A percentile compares a stretch with the other conserved stretches of the same genome.
These are phyloP conservation scores for Chelmon rostratus DNA, from an alignment of 2,797 vertebrate genomes.

Conservation along the genomic window DNA sequence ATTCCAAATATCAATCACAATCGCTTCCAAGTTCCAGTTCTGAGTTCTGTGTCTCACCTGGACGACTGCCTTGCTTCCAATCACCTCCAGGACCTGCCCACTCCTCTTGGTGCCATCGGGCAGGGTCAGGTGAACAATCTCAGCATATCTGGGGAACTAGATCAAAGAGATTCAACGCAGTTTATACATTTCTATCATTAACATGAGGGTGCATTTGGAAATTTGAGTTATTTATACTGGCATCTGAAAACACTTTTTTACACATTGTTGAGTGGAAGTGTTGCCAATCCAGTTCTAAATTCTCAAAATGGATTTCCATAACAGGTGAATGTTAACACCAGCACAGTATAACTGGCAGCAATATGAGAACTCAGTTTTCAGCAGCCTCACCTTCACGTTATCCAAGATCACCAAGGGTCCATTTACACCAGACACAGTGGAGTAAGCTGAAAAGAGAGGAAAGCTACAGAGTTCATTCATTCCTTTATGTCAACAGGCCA, in stretches of 20 bases:
- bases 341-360: neutral
- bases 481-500: constrained; percentile 28
- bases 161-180: constrained; percentile 8
- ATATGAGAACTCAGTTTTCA: neutral
- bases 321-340: neutral
- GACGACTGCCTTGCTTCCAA: constrained; percentile 87
- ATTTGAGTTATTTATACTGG: neutral
- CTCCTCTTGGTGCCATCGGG: constrained; percentile 88
- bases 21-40: too few relatives aligned
- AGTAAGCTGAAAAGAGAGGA: constrained; percentile 85
- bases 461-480: constrained; percentile 16
- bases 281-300: neutral
- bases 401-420: constrained; percentile 90
- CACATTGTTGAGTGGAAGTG: neutral
- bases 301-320: neutral
- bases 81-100: constrained; percentile 89
- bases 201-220: neutral
- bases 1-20: too few relatives aligned
- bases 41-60: constrained; percentile 78
- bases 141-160: constrained; percentile 89
- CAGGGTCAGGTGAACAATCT: constrained; percentile 89
- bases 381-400: constrained; percentile 86
- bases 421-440: constrained; percentile 89
- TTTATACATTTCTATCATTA: neutral
- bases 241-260: neutral